These are phyloP conservation scores for Gulo gulo DNA, from an alignment of 2,113 vertebrate genomes.

Conservation along the genomic window DNA sequence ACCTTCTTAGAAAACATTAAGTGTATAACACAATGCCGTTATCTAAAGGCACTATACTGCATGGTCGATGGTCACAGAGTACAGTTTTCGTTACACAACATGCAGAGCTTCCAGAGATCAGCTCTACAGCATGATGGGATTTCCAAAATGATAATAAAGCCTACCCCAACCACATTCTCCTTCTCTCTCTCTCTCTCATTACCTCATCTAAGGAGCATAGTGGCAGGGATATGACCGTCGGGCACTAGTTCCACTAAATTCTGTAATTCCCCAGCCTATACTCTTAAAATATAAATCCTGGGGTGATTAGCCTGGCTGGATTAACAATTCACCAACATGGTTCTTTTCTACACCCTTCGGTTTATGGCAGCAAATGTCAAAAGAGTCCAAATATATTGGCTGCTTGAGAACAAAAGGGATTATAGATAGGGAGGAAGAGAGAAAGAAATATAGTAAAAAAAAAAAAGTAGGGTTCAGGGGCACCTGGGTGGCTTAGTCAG, in stretches of 20 bases:
- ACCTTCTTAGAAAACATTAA: not conserved
- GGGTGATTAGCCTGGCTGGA: not conserved
- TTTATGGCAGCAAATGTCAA: not conserved
- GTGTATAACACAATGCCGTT: too few species aligned
- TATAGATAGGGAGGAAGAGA: not conserved
- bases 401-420: not conserved
- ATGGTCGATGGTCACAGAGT: too few species aligned
- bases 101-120: not conserved
- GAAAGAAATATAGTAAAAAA: not conserved
- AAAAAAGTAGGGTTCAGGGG: not conserved
- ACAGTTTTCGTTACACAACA: accelerated
- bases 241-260: not conserved
- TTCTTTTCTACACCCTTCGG: not conserved
- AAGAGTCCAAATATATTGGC: not conserved
- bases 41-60: not conserved
- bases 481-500: not conserved
- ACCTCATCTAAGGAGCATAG: not conserved
- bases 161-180: not conserved
- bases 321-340: accelerated
- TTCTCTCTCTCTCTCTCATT: too few species aligned
- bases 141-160: not conserved
- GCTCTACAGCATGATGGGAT: not conserved
- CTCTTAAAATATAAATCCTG: not conserved
- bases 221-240: not conserved
- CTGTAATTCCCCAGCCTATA: not conserved